phyloP scores from a whole-genome alignment of 1,140 invertebrate genomes.

The Drosophila sturtevanti region DNA sequence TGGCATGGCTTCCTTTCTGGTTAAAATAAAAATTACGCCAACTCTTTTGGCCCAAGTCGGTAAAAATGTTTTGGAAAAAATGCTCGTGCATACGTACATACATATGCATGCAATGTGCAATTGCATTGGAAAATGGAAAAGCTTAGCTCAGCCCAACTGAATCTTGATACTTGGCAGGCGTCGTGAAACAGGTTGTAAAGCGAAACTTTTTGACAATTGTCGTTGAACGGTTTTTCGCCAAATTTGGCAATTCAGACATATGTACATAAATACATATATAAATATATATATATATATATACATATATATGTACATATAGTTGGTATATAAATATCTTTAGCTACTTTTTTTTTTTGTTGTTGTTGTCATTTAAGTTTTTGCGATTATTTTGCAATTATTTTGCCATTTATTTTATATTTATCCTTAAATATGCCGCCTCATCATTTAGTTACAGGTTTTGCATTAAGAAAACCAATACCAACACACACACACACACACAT shows the following conservation, averaged over 20 bases:
- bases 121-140: conserved; percentile 1
- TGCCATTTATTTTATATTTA: conserved; percentile 7
- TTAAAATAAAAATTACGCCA: conserved; percentile 11
- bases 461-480: conserved; percentile 3
- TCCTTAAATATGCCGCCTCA: conserved; percentile 8
- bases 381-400: conserved; percentile 7
- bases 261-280: not conserved
- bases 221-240: conserved; percentile 15
- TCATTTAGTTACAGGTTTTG: conserved; percentile 9
- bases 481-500: not conserved
- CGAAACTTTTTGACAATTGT: conserved; percentile 19
- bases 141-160: conserved; percentile 17
- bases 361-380: not conserved
- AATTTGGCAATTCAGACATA: conserved; percentile 15
- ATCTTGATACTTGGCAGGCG: conserved; percentile 20
- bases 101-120: conserved; percentile 13
- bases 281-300: not conserved
- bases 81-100: not conserved
- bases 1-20: conserved; percentile 14
- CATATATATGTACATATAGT: not conserved
- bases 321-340: conserved; percentile 4
- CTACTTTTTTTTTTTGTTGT: not conserved
- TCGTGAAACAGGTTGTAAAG: conserved; percentile 19
- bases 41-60: conserved; percentile 4
- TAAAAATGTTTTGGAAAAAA: not conserved